Conservation (phyloP, 1,140 invertebrate genomes). For the Euwallacea fornicatus region DNA sequence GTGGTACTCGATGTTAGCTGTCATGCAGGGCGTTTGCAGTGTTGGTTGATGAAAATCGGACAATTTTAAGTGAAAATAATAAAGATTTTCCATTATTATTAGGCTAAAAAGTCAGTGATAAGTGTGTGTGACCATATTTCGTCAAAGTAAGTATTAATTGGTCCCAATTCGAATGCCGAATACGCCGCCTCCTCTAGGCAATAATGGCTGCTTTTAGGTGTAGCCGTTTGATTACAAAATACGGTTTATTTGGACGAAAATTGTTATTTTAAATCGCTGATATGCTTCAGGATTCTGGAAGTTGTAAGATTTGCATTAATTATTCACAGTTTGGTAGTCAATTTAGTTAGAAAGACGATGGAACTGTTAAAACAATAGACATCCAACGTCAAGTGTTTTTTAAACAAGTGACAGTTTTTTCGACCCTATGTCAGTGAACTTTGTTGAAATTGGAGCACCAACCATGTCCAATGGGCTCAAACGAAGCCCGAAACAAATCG, state of each 20-base stretch:
- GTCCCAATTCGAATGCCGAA: background rate
- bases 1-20: conserved; percentile 43
- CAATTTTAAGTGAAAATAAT: conserved; percentile 33
- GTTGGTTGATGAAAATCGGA: conserved; percentile 34
- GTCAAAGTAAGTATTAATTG: conserved; percentile 38
- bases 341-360: too few relatives aligned
- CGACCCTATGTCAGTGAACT: conserved; percentile 34
- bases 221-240: conserved; percentile 38
- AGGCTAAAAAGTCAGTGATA: conserved; percentile 30
- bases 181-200: background rate
- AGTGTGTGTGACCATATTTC: conserved; percentile 13
- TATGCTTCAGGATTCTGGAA: too few relatives aligned
- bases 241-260: conserved; percentile 5
- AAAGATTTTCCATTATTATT: conserved; percentile 27
- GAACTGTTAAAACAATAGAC: background rate
- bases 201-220: conserved; percentile 43
- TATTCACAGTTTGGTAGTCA: too few relatives aligned
- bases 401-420: conserved; percentile 32
- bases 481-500: background rate
- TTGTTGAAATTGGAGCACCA: conserved; percentile 22
- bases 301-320: too few relatives aligned
- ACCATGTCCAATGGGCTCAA: background rate
- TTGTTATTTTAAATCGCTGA: too few relatives aligned
- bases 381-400: conserved; percentile 23
- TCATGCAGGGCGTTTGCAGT: conserved; percentile 47